Evolutionary conservation across 92 coral and sea anemone species (phyloP), one percentile per base, ranked within the genome.

Genomic region (Siderastrea radians): DNA sequence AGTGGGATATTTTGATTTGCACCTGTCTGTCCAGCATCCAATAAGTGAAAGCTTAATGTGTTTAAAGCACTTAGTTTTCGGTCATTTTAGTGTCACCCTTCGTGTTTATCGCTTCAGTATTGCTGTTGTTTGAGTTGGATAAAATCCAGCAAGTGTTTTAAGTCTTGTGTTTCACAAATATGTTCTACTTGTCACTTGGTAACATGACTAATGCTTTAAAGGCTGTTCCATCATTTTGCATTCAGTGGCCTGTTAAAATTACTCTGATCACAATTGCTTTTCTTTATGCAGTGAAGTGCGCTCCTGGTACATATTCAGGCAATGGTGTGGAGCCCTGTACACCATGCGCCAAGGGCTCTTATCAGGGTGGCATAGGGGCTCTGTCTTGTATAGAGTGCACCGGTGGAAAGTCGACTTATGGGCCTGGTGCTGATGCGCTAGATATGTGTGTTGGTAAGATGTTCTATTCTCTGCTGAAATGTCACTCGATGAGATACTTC

Each of bases 271-370:
- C 54, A 15, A 1, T 7, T 19, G 5, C 50, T 61, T 12, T 46
- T 78, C 54, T 78, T 44, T 12, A n/a, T 59, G 3, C 69, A 97
- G 99, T 97, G 99, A 95, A 94, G 77, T 97, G 99, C 81, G 95
- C 99, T 50, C 98, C 98, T 5, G 99, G 99, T 80, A 95, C 99
- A 2, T 95, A 79, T 68, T 97, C 99, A 44, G 72, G 73, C 26
- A 94, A 92, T 76, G 99, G 99, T 47, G 99, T 97, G 4, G 99
- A 97, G 79, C 99, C 99, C 12, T 97, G 99, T 79, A 65, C 50
- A 45, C 98, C 99, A 55, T 97, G 99, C 85, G 84, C 85, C 5
- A 90, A 94, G 87, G 99, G 99, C 26, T 82, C 93, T 9, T 95
- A 92, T 70, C 98, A 96, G 75, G 74, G 80, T 13, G 71, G 2